These are phyloP conservation scores for Tachystola acroxantha DNA, from an alignment of 2,888 invertebrate species.

Conservation along the genomic window DNA sequence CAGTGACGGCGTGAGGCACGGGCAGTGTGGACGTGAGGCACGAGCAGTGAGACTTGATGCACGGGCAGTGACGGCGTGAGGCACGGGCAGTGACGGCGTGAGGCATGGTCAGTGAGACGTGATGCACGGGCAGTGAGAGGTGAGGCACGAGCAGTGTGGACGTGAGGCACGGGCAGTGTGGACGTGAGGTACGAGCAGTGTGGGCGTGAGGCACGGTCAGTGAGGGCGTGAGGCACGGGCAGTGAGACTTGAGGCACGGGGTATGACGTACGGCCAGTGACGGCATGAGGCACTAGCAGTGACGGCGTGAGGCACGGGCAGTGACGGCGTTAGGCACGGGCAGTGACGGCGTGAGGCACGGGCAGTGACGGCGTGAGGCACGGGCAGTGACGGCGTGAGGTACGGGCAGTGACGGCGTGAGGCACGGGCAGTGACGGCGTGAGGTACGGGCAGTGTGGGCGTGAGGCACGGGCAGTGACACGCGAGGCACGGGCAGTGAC, in stretches of 20 bases:
- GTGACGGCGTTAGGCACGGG: slow-evolving; percentile 16
- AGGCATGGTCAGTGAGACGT: slow-evolving; percentile 5
- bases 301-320: too few species aligned
- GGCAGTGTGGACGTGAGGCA: too few species aligned
- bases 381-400: too few species aligned
- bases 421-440: not conserved
- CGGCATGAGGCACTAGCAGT: not conserved
- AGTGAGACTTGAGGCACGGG: slow-evolving; percentile 1
- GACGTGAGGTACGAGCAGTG: not conserved
- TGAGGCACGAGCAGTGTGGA: slow-evolving; percentile 4
- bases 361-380: slow-evolving; percentile 3
- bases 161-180: too few species aligned
- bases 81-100: not conserved
- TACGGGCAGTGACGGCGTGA: too few species aligned
- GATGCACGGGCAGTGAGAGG: slow-evolving; percentile 3
- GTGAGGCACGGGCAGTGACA: not conserved
- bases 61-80: slow-evolving; percentile 52
- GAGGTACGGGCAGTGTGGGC: slow-evolving; percentile 51
- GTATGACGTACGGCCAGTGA: slow-evolving; percentile 3
- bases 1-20: not conserved
- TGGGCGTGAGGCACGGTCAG: too few species aligned
- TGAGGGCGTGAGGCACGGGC: slow-evolving; percentile 15
- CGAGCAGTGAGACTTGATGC: slow-evolving; percentile 88
- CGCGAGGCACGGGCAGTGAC: too few species aligned
- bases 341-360: not conserved